These are phyloP conservation scores for Rhagonycha fulva DNA, from an alignment of 2,888 invertebrate genomes.

Conservation along the genomic window DNA sequence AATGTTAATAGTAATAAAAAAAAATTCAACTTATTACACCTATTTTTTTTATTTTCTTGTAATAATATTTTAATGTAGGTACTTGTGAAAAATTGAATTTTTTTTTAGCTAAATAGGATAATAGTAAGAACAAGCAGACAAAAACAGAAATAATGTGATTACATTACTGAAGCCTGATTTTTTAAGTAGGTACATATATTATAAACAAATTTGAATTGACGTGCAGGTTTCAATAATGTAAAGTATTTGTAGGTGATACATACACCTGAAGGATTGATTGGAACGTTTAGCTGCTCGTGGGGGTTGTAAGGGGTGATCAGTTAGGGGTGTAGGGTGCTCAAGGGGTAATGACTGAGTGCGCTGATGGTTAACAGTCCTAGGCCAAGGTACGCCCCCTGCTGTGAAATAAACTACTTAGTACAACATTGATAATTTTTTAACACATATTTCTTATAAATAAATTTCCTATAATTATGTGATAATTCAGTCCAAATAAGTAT, in stretches of 20 bases:
- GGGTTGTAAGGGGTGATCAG: slow-evolving; percentile 42
- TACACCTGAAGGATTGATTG: slow-evolving; percentile 51
- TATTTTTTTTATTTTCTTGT: too few relatives aligned
- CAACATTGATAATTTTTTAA: not conserved
- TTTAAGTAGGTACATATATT: not conserved
- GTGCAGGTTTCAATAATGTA: slow-evolving; percentile 9
- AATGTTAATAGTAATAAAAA: not conserved
- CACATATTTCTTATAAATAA: not conserved
- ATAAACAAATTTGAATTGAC: not conserved
- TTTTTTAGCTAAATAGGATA: not conserved
- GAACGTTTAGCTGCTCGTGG: slow-evolving; percentile 46
- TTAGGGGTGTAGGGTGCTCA: slow-evolving; percentile 47
- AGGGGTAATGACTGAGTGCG: slow-evolving; percentile 73
- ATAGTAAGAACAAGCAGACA: slow-evolving; percentile 12
- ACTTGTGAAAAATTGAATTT: not conserved
- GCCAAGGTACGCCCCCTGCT: slow-evolving; percentile 49
- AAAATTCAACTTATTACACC: not conserved
- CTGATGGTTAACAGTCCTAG: slow-evolving; percentile 59
- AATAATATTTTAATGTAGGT: too few relatives aligned
- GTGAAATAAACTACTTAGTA: slow-evolving; percentile 35
- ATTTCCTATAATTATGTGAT: not conserved
- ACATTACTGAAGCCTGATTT: not conserved
- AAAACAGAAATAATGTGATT: slow-evolving; percentile 17
- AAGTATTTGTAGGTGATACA: slow-evolving; percentile 41
- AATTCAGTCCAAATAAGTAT: not conserved